Conservation (phyloP, 2,113 vertebrate species). For the Caretta caretta region DNA sequence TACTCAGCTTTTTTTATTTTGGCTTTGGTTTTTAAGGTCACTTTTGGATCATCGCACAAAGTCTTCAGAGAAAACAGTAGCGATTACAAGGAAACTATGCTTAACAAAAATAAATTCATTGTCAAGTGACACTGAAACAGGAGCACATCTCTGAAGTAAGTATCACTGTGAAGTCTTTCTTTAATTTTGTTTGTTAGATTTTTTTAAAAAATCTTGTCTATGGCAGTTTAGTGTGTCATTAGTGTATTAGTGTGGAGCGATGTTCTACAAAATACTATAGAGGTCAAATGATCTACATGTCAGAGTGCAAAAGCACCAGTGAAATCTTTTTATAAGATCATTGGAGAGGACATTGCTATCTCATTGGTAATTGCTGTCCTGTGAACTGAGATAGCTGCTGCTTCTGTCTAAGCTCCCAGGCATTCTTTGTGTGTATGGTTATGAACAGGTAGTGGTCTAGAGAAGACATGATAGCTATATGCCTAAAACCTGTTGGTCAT, state of each 20-base stretch:
- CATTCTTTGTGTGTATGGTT: background rate
- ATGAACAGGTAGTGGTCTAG: background rate
- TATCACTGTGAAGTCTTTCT: background rate
- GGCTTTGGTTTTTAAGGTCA: conserved; percentile 6
- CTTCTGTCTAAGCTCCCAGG: background rate
- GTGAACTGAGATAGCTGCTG: background rate
- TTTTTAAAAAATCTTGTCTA: background rate
- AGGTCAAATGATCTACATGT: background rate
- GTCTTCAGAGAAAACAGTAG: background rate
- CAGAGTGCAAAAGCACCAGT: background rate
- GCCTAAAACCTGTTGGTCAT: background rate
- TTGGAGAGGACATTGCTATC: background rate
- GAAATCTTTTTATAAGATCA: background rate
- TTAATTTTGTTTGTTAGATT: background rate
- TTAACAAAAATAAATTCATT: background rate
- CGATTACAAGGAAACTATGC: conserved; percentile 26
- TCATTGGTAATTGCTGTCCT: background rate
- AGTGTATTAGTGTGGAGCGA: background rate
- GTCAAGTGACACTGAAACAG: conserved; percentile 5
- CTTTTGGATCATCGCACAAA: background rate
- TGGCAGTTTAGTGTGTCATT: background rate
- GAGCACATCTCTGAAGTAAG: conserved; percentile 29
- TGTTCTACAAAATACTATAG: background rate
- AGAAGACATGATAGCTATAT: background rate
- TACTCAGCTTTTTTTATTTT: background rate